phyloP scores from a whole-genome alignment of 2,797 vertebrate species.

The Gallirallus australis region DNA sequence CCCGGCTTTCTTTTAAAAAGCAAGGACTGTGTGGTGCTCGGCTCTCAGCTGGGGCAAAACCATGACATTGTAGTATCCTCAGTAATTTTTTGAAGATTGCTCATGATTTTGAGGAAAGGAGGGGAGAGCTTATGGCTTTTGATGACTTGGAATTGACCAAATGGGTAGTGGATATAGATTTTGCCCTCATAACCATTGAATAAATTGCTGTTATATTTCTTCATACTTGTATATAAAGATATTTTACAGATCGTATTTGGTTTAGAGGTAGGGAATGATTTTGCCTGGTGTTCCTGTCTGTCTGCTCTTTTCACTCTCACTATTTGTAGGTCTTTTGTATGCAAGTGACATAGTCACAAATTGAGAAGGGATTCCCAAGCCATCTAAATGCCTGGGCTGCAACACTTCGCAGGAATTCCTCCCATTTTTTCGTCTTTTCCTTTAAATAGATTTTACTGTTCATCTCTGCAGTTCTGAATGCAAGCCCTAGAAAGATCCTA shows the following conservation, averaged over 20 bases:
- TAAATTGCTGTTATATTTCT: constrained; percentile 22
- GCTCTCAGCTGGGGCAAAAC: too few relatives aligned
- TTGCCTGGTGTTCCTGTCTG: not conserved
- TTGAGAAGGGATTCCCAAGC: not conserved
- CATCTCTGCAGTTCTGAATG: not conserved
- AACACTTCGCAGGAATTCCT: not conserved
- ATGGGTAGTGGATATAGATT: not conserved
- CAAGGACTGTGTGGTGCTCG: too few relatives aligned
- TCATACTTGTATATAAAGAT: not conserved
- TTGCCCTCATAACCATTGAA: not conserved
- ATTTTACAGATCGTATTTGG: not conserved
- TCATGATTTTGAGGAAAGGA: not conserved
- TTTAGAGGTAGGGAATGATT: not conserved
- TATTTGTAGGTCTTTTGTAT: not conserved
- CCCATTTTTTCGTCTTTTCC: not conserved
- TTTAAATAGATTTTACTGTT: not conserved
- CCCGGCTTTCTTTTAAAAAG: too few relatives aligned
- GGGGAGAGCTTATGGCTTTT: not conserved
- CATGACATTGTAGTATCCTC: not conserved
- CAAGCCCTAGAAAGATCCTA: not conserved
- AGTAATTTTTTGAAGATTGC: not conserved
- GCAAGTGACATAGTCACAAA: not conserved
- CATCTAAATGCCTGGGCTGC: accelerated
- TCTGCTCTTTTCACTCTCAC: not conserved
- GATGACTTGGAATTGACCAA: not conserved